Percentiles rank a stretch among this genome's conserved stretches.
phyloP scores from a whole-genome alignment of 2,113 vertebrate genomes.

The Mugil cephalus region DNA sequence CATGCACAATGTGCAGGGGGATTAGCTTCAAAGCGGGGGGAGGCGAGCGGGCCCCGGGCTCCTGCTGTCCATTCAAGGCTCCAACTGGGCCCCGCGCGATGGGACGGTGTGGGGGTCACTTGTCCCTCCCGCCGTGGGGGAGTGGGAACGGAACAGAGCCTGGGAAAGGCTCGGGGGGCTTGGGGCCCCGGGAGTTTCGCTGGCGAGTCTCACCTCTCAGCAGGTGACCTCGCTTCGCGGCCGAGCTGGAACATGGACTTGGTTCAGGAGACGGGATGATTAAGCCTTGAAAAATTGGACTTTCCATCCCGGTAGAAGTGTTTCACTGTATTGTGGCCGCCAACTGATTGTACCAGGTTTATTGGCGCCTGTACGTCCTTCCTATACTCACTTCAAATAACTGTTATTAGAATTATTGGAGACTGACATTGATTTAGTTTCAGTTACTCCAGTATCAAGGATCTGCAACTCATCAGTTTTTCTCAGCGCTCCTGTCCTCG shows the following conservation, averaged over 20 bases:
- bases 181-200: constrained; percentile 71
- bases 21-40: constrained; percentile 97
- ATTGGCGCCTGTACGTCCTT: background rate
- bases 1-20: constrained; percentile 92
- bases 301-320: constrained; percentile 45
- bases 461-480: constrained; percentile 6
- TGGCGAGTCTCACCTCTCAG: constrained; percentile 78
- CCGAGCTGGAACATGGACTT: constrained; percentile 32
- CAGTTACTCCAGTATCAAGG: background rate
- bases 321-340: constrained; percentile 71
- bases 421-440: constrained; percentile 8
- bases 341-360: background rate
- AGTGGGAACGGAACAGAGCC: constrained; percentile 89
- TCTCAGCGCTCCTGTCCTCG: constrained; percentile 13
- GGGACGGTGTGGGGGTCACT: constrained; percentile 81
- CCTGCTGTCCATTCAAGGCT: constrained; percentile 89
- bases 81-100: constrained; percentile 83
- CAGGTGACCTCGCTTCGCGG: constrained; percentile 74
- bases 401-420: too few species aligned
- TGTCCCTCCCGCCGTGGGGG: constrained; percentile 88
- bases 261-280: constrained; percentile 64
- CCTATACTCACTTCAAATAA: background rate
- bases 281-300: constrained; percentile 56
- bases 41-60: constrained; percentile 88
- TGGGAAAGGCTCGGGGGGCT: constrained; percentile 90